A percentile compares a stretch with the other conserved stretches of the same genome.
These are phyloP conservation scores for Phrynocephalus vlangalii DNA, from an alignment of 2,797 vertebrate species.

Conservation along the genomic window DNA sequence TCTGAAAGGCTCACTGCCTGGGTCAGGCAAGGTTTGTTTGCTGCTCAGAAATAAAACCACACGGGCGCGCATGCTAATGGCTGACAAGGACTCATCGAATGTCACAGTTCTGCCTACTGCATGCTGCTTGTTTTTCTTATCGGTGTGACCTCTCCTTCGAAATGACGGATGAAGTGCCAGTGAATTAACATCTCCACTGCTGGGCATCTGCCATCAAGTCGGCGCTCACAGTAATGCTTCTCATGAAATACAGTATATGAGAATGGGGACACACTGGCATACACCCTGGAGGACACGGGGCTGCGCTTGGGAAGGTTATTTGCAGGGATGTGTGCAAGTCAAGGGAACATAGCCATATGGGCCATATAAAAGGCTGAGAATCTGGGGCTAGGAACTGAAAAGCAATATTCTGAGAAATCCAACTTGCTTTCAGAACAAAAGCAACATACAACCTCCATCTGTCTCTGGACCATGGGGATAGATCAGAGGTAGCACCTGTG, in stretches of 20 bases:
- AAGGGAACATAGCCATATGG: not conserved
- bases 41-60: slow-evolving; percentile 66
- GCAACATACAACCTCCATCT: not conserved
- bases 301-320: not conserved
- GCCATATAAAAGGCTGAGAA: not conserved
- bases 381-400: too few species aligned
- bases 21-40: slow-evolving; percentile 70
- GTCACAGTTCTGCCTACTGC: slow-evolving; percentile 69
- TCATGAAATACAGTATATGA: slow-evolving; percentile 29
- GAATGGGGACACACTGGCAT: not conserved
- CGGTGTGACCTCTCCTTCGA: slow-evolving; percentile 73
- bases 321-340: not conserved
- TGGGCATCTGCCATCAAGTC: slow-evolving; percentile 67
- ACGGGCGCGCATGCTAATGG: slow-evolving; percentile 75
- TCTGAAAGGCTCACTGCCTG: slow-evolving; percentile 68
- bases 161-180: slow-evolving; percentile 66
- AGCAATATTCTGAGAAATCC: not conserved
- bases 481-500: too few species aligned
- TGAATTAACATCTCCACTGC: slow-evolving; percentile 72
- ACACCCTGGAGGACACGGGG: not conserved
- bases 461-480: too few species aligned
- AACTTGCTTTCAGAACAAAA: not conserved
- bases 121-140: slow-evolving; percentile 74
- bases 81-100: slow-evolving; percentile 79
- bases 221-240: slow-evolving; percentile 50